A percentile compares a stretch with the other conserved stretches of the same genome.
Evolutionary conservation across 2,797 vertebrate species (phyloP).

Genomic region (Enteromius argenteus): DNA sequence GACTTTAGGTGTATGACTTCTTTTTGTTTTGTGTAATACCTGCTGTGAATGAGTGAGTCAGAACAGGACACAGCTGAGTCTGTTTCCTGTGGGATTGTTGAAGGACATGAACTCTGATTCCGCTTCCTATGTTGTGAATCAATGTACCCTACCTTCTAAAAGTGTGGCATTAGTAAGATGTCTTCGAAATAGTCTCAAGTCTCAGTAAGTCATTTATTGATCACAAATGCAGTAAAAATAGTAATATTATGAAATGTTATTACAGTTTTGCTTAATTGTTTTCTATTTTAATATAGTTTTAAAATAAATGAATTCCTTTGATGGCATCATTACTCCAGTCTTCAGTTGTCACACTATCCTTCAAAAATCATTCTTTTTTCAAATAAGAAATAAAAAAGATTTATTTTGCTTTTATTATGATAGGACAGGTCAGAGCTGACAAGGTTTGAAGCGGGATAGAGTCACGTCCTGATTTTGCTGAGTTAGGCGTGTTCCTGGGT

Average conservation of each 20-base stretch:
- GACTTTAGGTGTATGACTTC: constrained; percentile 25
- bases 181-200: neutral
- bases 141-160: neutral
- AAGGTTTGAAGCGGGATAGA: neutral
- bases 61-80: constrained; percentile 9
- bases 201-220: neutral
- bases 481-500: too few species aligned
- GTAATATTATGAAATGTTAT: neutral
- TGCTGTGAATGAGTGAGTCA: constrained; percentile 12
- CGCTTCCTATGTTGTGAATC: neutral
- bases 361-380: too few species aligned
- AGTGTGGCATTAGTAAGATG: neutral
- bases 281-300: neutral
- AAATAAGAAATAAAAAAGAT: neutral
- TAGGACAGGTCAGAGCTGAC: neutral
- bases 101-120: constrained; percentile 18
- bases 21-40: constrained; percentile 18
- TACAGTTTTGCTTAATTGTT: neutral
- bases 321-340: neutral
- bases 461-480: too few species aligned
- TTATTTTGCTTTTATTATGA: neutral
- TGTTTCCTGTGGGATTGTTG: constrained; percentile 34
- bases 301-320: neutral
- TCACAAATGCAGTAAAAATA: neutral
- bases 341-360: too few species aligned